Percentiles rank a stretch among this genome's conserved stretches.
Conservation (phyloP, 2,113 vertebrate genomes). For the Neopipo cinnamomea region DNA sequence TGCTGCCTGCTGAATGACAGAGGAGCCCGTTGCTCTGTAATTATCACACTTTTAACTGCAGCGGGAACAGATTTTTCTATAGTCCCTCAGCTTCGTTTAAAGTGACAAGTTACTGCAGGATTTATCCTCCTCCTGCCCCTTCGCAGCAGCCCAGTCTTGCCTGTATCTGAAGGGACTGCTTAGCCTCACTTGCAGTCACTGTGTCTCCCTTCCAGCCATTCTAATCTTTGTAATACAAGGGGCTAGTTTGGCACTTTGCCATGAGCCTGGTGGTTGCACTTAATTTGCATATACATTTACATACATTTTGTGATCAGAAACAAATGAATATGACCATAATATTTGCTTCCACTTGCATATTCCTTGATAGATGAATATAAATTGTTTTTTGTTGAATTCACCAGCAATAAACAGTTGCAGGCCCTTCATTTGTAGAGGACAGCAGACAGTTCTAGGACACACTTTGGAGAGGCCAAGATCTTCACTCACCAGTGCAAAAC, state of each 20-base stretch:
- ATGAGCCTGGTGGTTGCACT: conserved; percentile 46
- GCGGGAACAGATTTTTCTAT: conserved; percentile 71
- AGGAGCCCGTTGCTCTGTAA: conserved; percentile 75
- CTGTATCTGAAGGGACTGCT: conserved; percentile 11
- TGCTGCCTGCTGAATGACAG: conserved; percentile 77
- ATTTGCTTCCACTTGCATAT: conserved; percentile 61
- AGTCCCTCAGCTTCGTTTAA: conserved; percentile 55
- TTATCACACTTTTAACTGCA: conserved; percentile 76
- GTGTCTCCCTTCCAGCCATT: neutral
- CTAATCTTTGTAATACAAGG: neutral
- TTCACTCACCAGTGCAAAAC: neutral
- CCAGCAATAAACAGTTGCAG: conserved; percentile 31
- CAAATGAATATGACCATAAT: conserved; percentile 68
- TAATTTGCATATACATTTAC: conserved; percentile 65
- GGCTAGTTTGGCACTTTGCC: conserved; percentile 58
- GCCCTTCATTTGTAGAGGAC: neutral
- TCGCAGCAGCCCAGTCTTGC: neutral
- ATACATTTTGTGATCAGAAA: conserved; percentile 78
- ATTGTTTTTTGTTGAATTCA: conserved; percentile 22
- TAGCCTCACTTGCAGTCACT: neutral
- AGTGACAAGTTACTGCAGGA: conserved; percentile 43
- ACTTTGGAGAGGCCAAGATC: neutral
- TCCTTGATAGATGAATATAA: conserved; percentile 60
- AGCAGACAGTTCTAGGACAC: neutral
- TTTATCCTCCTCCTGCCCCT: conserved; percentile 35